phyloP scores from a whole-genome alignment of 1,140 invertebrate genomes.

The Rhyzopertha dominica region DNA sequence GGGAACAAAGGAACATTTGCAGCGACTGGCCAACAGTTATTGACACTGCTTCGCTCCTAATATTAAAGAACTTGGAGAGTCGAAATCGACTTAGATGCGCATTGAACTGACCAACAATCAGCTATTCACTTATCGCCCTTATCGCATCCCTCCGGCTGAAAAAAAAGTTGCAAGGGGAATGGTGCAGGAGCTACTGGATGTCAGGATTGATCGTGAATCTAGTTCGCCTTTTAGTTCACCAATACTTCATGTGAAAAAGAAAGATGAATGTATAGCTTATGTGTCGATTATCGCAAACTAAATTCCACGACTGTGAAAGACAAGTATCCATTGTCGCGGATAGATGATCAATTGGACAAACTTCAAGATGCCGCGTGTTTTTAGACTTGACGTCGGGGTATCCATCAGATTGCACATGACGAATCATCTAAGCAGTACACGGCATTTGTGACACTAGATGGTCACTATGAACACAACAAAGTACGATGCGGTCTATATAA shows the following conservation, averaged over 20 bases:
- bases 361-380: constrained; percentile 31
- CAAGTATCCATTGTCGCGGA: constrained; percentile 30
- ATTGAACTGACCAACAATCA: not conserved
- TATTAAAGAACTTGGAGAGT: not conserved
- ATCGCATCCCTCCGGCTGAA: constrained; percentile 21
- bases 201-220: constrained; percentile 23
- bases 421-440: constrained; percentile 26
- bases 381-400: constrained; percentile 30
- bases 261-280: constrained; percentile 30
- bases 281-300: constrained; percentile 31
- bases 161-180: constrained; percentile 15
- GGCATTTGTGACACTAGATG: constrained; percentile 26
- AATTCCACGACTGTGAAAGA: constrained; percentile 32
- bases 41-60: not conserved
- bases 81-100: not conserved
- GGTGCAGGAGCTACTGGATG: constrained; percentile 24
- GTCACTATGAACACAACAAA: constrained; percentile 28
- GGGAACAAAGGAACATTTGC: no score
- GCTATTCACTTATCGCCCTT: constrained; percentile 20
- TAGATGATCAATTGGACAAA: constrained; percentile 42
- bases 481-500: constrained; percentile 32
- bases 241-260: constrained; percentile 27
- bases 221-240: constrained; percentile 28
- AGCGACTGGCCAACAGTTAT: no score
- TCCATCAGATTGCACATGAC: constrained; percentile 33